Evolutionary conservation across 2,113 vertebrate species (phyloP).

Genomic region (Choloepus hoffmanni): DNA sequence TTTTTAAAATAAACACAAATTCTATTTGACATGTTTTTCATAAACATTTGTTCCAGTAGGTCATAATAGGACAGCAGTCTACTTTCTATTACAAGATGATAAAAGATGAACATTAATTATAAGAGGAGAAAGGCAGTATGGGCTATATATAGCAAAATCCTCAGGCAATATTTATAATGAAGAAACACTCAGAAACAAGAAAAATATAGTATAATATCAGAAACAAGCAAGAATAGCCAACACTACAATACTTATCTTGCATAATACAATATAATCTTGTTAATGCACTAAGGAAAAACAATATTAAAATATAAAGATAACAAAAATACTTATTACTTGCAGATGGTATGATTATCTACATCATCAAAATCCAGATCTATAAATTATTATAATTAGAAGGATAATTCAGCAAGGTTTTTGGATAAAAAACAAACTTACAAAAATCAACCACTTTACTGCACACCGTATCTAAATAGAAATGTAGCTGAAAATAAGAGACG

Average conservation of each 20-base stretch:
- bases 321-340: not conserved
- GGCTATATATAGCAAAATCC: not conserved
- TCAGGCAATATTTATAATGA: not conserved
- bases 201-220: too few relatives aligned
- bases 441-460: not conserved
- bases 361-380: not conserved
- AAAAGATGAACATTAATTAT: not conserved
- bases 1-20: not conserved
- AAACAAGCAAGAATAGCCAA: not conserved
- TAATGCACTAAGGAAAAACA: not conserved
- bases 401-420: too few relatives aligned
- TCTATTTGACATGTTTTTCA: not conserved
- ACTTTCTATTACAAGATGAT: not conserved
- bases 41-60: not conserved
- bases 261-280: not conserved
- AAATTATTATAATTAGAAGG: not conserved
- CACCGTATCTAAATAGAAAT: not conserved
- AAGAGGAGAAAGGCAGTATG: not conserved
- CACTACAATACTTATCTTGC: accelerated
- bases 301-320: not conserved
- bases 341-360: not conserved
- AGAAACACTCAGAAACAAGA: not conserved
- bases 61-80: not conserved
- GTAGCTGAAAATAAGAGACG: not conserved
- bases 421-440: not conserved